Evolutionary conservation across 2,797 vertebrate species (phyloP).

Genomic region (Fringilla coelebs): DNA sequence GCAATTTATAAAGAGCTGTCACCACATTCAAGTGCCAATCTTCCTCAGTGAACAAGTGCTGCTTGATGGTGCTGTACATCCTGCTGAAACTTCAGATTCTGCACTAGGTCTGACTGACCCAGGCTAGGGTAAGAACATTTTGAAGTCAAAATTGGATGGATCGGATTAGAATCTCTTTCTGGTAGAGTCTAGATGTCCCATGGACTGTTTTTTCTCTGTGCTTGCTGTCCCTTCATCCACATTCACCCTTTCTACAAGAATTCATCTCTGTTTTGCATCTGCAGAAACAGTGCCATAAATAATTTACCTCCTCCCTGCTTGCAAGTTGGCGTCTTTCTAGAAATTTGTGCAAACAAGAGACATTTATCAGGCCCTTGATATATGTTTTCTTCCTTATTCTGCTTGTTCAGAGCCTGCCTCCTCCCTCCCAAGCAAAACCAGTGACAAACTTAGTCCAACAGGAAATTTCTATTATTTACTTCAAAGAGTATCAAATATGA

Average conservation of each 20-base stretch:
- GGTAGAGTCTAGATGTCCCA: background rate
- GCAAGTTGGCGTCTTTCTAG: background rate
- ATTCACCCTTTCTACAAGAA: background rate
- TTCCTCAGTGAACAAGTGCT: background rate
- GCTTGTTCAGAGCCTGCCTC: background rate
- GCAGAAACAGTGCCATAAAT: background rate
- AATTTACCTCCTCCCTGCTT: background rate
- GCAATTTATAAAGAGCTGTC: background rate
- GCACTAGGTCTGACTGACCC: background rate
- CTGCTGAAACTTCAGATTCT: background rate
- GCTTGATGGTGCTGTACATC: background rate
- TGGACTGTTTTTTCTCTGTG: background rate
- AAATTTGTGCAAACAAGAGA: background rate
- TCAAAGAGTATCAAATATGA: background rate
- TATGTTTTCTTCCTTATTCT: background rate
- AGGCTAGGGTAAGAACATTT: background rate
- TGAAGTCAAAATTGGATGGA: background rate
- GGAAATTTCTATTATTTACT: background rate
- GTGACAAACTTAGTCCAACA: background rate
- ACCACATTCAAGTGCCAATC: background rate
- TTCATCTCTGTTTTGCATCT: background rate
- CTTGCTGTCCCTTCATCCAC: background rate
- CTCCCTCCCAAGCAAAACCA: background rate
- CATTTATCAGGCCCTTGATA: background rate
- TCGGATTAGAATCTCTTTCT: background rate